Conservation (phyloP, 2,888 invertebrate species). For the Drepana falcataria region DNA sequence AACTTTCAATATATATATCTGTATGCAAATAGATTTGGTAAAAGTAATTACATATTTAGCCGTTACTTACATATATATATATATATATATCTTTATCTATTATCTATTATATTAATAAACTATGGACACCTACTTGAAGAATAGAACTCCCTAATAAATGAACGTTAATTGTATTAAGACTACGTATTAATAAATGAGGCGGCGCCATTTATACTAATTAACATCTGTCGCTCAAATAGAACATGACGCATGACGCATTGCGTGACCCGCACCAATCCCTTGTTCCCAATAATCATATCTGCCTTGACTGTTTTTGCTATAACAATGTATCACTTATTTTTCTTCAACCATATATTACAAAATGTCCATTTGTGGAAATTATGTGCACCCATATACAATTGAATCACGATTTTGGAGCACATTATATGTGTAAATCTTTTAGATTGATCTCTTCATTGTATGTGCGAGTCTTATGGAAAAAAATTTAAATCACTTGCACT, state of each 20-base stretch:
- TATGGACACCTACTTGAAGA: constrained; percentile 57
- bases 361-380: too few relatives aligned
- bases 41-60: constrained; percentile 47
- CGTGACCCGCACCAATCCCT: constrained; percentile 2
- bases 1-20: constrained; percentile 24
- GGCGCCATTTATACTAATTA: constrained; percentile 68
- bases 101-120: constrained; percentile 45
- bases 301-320: too few relatives aligned
- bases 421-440: too few relatives aligned
- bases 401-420: too few relatives aligned
- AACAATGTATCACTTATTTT: too few relatives aligned
- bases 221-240: constrained; percentile 19
- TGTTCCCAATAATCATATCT: not conserved
- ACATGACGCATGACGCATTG: constrained; percentile 6
- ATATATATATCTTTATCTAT: too few relatives aligned
- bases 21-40: constrained; percentile 67
- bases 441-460: too few relatives aligned
- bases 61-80: constrained; percentile 19
- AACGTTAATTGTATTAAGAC: constrained; percentile 52
- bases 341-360: too few relatives aligned
- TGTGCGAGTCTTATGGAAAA: too few relatives aligned
- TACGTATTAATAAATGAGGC: constrained; percentile 59
- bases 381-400: too few relatives aligned
- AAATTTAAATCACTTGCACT: too few relatives aligned
- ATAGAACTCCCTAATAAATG: constrained; percentile 62